phyloP scores from a whole-genome alignment of 2,888 invertebrate species.

The Iselma pallidipennis region DNA sequence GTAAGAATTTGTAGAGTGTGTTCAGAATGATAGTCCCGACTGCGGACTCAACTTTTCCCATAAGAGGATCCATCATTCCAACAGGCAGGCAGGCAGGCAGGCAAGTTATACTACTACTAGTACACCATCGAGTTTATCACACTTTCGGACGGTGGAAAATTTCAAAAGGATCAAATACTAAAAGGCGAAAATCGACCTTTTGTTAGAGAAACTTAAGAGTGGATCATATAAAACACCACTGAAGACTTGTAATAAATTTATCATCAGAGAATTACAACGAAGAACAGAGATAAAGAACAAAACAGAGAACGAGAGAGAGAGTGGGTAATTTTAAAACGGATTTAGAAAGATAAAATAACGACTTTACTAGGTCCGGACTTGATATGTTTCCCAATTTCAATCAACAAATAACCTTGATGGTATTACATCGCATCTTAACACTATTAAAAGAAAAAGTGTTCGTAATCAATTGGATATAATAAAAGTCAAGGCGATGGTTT shows the following conservation, averaged over 20 bases:
- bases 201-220: no score
- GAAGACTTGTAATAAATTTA: no score
- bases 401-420: neutral
- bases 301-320: no score
- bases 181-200: no score
- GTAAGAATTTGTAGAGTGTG: neutral
- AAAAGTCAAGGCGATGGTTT: slow-evolving; percentile 21
- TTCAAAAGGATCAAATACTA: neutral
- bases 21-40: neutral
- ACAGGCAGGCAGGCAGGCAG: neutral
- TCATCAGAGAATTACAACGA: no score
- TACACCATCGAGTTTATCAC: slow-evolving; percentile 4
- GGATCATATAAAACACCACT: no score
- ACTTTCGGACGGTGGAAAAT: slow-evolving; percentile 9
- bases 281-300: no score
- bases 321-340: neutral
- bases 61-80: slow-evolving; percentile 13
- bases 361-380: neutral
- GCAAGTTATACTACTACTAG: neutral
- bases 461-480: neutral
- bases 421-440: neutral
- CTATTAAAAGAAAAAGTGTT: neutral
- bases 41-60: slow-evolving; percentile 1
- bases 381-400: neutral
- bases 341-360: no score